Evolutionary conservation across 2,797 vertebrate genomes (phyloP), one percentile per base, ranked within the genome.

Genomic region (Lithobates pipiens): DNA sequence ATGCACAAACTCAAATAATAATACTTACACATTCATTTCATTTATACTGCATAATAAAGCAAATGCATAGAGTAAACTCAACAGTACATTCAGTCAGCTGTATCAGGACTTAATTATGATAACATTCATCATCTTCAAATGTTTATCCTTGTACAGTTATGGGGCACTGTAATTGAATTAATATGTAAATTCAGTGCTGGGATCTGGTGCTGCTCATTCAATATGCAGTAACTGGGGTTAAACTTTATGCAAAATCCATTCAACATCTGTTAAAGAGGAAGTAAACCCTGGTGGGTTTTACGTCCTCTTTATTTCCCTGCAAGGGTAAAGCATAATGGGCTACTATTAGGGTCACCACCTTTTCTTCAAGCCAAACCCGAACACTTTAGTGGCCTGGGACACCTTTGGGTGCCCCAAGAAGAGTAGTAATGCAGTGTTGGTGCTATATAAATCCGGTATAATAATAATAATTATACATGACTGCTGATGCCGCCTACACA

Each of bases 131-230:
- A 65, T 65, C 61, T 21, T 25, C 25, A 65, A 65, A 65, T 65
- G 61, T 65, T 65, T 65, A 65, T 65, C 61, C 61, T 65, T 65
- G 61, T 65, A 65, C 21, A 65, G 61, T 65, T 65, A 25, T 65
- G 61, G 23, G 61, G n/a, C 61, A 23, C n/a, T 23, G 61, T 65
- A 65, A 65, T 25, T 65, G 61, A 65, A 65, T 65, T 65, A 65
- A 23, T 65, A 65, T 65, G 61, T 9, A n/a, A 65, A 65, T 65
- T 65, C 23, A n/a, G 21, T 9, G 61, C n/a, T 9, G 21, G 7
- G 3, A 65, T 65, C 61, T 65, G 61, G 21, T 7, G 21, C 6
- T 65, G 61, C 23, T 65, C 23, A 23, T 65, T 25, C 11, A 13
- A 65, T 21, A 25, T 6, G 3, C 5, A 36, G 5, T 65, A 23